Base-by-base conservation (phyloP, 2,888 invertebrate genomes). In the Philhelius pedissequus region DNA sequence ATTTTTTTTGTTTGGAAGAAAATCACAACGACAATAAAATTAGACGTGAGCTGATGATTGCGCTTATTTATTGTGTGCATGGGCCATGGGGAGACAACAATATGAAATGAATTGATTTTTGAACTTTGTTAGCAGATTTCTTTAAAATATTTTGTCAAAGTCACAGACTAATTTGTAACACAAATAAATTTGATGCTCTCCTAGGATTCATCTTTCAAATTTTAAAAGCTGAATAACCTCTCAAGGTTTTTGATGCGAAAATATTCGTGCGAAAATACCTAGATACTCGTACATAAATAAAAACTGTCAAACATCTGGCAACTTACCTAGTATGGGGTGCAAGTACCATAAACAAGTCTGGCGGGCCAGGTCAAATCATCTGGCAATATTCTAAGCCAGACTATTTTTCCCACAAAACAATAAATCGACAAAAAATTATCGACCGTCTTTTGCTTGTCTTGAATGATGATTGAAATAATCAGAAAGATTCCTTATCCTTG, bases 401-500 rank as follows among this genome's bases (percentile, higher is more conserved):
- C 45, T 20, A 7, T 58, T 38, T 38, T 58, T 58, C 22, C 58
- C 20, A 38, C n/a, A 54, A 25, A 58, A 58, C 43, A 38, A 22
- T 62, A 54, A 54, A 45, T 54, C 20, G 35, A 50, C 75, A 68
- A 58, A n/a, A n/a, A n/a, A n/a, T 45, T 52, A 45, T 25, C 32
- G 25, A 58, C 43, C 43, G 27, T 64, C 56, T 38, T 40, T 45
- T 54, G 15, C 18, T 30, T 8, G 15, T 48, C 15, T 32, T 4
- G 18, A n/a, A 45, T 62, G 62, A 45, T 45, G 70, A 66, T 78
- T 66, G 71, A 78, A 73, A 54, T 66, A 58, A 71, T 78, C 71
- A 78, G 30, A 48, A 58, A n/a, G 15, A 50, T 66, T 20, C 9
- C 35, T 64, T 64, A 70, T 78, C 71, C 71, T 22, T 75, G 18